phyloP scores from a whole-genome alignment of 1,140 invertebrate genomes.

The Branchinecta lindahli region DNA sequence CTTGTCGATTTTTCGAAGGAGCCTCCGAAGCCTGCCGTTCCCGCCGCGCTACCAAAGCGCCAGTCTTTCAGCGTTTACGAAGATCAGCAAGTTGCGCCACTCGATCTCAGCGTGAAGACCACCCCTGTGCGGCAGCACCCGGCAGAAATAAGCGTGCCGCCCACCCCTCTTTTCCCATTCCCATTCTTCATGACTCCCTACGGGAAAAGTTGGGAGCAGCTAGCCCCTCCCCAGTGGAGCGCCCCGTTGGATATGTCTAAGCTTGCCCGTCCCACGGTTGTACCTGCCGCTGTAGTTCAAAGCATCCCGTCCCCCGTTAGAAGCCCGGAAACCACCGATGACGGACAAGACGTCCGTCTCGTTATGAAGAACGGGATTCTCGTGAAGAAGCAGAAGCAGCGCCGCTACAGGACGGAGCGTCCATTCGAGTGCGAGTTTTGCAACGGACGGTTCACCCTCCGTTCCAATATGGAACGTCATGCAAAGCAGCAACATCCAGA shows the following conservation, averaged over 20 bases:
- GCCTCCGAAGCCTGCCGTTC: constrained; percentile 16
- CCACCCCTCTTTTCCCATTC: neutral
- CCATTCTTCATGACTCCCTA: neutral
- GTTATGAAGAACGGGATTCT: constrained; percentile 73
- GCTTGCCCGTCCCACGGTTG: neutral
- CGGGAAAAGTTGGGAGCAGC: neutral
- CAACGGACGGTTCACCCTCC: constrained; percentile 66
- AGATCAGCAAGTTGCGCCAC: constrained; percentile 19
- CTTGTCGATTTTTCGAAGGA: constrained; percentile 23
- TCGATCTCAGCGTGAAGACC: constrained; percentile 24
- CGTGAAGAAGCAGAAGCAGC: constrained; percentile 77
- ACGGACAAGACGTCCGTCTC: constrained; percentile 41
- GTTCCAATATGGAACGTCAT: constrained; percentile 84
- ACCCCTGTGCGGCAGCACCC: neutral
- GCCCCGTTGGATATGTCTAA: neutral
- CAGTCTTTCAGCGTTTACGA: constrained; percentile 12
- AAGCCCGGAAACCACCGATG: constrained; percentile 16
- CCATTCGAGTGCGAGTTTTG: constrained; percentile 78
- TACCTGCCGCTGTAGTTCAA: neutral
- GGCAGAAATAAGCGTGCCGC: constrained; percentile 14
- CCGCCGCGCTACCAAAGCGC: constrained; percentile 7
- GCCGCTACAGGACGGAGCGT: constrained; percentile 73
- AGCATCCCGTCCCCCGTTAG: neutral
- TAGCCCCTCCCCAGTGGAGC: neutral
- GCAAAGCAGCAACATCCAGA: constrained; percentile 85